Base-by-base conservation (phyloP, 2,797 vertebrate species). In the Gymnocypris eckloni region DNA sequence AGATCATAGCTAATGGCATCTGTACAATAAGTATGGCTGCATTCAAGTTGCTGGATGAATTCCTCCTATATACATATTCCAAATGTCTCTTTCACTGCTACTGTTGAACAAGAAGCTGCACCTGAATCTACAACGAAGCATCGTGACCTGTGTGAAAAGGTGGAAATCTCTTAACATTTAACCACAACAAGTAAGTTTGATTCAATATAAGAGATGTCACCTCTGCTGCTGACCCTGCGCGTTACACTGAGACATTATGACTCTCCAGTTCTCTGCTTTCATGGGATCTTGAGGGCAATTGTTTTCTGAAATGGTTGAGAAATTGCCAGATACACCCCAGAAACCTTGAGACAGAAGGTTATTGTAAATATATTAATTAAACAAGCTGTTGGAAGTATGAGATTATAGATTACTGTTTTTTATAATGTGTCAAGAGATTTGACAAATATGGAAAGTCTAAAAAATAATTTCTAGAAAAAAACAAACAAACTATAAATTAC, bases 131-230 rank as follows among this genome's bases (percentile, higher is more conserved):
- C 8, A 77, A 67, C 33, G 37, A 39, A 71, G 66, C 75, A 84
- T 18, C 6, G 25, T 79, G 83, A 79, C 75, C 83, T 45, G n/a
- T 41, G 64, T 71, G 50, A 75, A 83, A 73, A 73, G 41, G 52
- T 83, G 70, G 70, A 71, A 59, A 59, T 79, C 83, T 72, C 69
- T 67, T 85, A 79, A 59, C 64, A 85, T 85, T 85, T 79, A 79
- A 79, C 76, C 66, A 56, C 66, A 79, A 56, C 33, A 66, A 54
- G 66, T 78, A 48, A 84, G 48, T 56, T 84, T 71, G 66, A 79
- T 85, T 79, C 66, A 37, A 71, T 48, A 48, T 56, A 56, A 61
- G 4, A 33, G 33, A 52, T 1, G 2, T 54, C 66, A 81, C 48
- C 79, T 45, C 22, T 81, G 28, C 45, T 70, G 79, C 45, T 70